Conservation (phyloP, 2,797 vertebrate species). For the Graptemys geographica region DNA sequence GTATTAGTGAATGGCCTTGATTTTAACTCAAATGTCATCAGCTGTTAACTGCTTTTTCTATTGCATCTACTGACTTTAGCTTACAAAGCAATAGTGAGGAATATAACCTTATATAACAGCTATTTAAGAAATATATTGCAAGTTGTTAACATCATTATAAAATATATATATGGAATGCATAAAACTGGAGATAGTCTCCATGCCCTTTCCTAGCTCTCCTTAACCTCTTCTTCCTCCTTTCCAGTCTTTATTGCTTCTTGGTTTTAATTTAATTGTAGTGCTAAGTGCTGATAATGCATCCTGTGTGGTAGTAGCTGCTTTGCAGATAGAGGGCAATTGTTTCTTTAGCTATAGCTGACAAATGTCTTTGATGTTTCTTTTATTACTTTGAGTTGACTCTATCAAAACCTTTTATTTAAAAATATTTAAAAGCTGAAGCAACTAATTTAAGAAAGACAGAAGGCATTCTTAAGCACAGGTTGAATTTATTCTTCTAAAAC, state of each 20-base stretch:
- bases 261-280: background rate
- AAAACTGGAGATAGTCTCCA: background rate
- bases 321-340: background rate
- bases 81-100: background rate
- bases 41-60: background rate
- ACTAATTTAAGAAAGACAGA: constrained; percentile 4
- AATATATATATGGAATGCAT: background rate
- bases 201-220: background rate
- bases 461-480: background rate
- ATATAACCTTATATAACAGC: background rate
- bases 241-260: background rate
- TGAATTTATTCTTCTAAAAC: constrained; percentile 19
- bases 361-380: constrained; percentile 5
- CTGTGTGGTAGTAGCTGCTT: background rate
- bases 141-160: background rate
- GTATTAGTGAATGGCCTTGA: background rate
- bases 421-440: constrained; percentile 22
- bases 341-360: constrained; percentile 35
- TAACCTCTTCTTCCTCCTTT: constrained; percentile 6
- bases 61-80: background rate
- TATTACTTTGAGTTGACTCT: background rate
- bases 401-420: constrained; percentile 31
- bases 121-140: background rate
- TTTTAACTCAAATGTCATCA: background rate
- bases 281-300: background rate